Conservation (phyloP, 2,888 invertebrate species). For the Anoncus sp. region DNA sequence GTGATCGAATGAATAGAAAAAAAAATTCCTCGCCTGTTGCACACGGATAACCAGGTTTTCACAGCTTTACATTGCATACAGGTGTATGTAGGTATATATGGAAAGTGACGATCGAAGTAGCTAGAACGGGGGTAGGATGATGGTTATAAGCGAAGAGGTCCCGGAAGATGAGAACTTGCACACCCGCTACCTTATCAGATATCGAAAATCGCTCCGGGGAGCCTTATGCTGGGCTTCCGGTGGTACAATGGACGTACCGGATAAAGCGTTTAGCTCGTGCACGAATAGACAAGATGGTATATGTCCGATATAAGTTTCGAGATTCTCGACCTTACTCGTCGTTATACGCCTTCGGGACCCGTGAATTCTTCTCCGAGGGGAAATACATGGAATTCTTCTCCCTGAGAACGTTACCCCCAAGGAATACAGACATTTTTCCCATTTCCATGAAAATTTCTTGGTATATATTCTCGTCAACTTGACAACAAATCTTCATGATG, state of each 20-base stretch:
- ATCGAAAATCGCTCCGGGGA: constrained; percentile 56
- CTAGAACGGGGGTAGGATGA: constrained; percentile 19
- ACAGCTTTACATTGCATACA: background rate
- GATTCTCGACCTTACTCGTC: background rate
- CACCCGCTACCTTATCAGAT: constrained; percentile 51
- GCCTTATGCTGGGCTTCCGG: constrained; percentile 23
- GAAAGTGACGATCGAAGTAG: constrained; percentile 21
- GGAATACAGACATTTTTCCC: background rate
- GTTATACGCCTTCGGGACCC: background rate
- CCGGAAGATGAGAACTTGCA: constrained; percentile 26
- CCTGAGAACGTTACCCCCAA: background rate
- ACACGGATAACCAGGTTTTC: constrained; percentile 8
- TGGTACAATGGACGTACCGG: constrained; percentile 25
- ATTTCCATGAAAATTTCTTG: background rate
- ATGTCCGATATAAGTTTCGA: background rate
- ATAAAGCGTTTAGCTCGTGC: constrained; percentile 31
- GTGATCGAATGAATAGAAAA: constrained; percentile 56
- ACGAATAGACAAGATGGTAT: background rate
- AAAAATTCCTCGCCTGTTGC: constrained; percentile 56
- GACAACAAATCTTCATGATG: constrained; percentile 6
- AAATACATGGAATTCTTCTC: background rate
- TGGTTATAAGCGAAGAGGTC: constrained; percentile 22
- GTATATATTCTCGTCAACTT: background rate
- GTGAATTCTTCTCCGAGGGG: background rate
- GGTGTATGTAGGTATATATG: background rate